A percentile compares a stretch with the other conserved stretches of the same genome.
These are phyloP conservation scores for Cataglyphis livida DNA, from an alignment of 2,888 invertebrate species.

Conservation along the genomic window DNA sequence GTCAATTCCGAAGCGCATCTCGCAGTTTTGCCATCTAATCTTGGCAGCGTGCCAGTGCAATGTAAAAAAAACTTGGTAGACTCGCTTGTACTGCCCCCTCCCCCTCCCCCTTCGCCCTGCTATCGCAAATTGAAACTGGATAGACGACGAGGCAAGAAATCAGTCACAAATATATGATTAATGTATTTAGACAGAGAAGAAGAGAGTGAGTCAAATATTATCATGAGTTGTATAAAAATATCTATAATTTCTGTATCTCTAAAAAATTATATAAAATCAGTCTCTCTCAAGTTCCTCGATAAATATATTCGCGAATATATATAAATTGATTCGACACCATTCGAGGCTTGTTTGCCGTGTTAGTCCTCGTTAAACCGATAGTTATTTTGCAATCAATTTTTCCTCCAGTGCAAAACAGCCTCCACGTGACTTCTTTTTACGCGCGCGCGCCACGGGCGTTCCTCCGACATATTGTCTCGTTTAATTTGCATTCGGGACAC, in stretches of 20 bases:
- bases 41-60: conserved; percentile 70
- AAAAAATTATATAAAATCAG: background rate
- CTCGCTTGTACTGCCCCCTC: conserved; percentile 33
- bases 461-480: conserved; percentile 63
- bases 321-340: background rate
- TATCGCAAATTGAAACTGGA: conserved; percentile 30
- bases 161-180: conserved; percentile 28
- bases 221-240: background rate
- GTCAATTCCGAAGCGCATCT: conserved; percentile 64
- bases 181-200: background rate
- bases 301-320: background rate
- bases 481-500: conserved; percentile 71
- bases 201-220: background rate
- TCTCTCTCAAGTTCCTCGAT: background rate
- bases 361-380: background rate
- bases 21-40: conserved; percentile 68
- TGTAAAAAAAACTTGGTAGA: conserved; percentile 69
- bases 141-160: conserved; percentile 29
- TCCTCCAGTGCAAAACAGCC: conserved; percentile 12
- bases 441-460: background rate
- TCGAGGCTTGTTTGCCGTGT: background rate
- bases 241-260: background rate
- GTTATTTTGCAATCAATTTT: conserved; percentile 9
- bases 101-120: background rate
- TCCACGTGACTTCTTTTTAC: conserved; percentile 22